These are phyloP conservation scores for Rhorus exstirpatorius DNA, from an alignment of 2,888 invertebrate species.

Conservation along the genomic window DNA sequence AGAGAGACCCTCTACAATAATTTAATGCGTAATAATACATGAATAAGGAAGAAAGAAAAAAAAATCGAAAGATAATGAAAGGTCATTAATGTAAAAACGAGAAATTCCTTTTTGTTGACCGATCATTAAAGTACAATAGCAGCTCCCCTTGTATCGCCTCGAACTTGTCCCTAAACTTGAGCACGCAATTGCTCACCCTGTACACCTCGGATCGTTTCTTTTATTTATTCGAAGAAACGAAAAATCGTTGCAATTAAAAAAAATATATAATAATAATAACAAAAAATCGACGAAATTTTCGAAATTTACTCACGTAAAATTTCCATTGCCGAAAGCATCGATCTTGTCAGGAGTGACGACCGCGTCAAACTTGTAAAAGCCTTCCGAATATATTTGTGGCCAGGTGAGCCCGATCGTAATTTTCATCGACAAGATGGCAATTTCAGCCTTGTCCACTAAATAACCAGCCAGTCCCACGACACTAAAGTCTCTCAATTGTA, in stretches of 20 bases:
- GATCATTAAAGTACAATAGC: conserved; percentile 22
- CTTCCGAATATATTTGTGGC: conserved; percentile 49
- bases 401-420: conserved; percentile 66
- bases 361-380: conserved; percentile 63
- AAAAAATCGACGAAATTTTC: not conserved
- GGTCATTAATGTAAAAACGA: not conserved
- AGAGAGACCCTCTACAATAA: not conserved
- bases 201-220: not conserved
- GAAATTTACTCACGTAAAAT: conserved; percentile 68
- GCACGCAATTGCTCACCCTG: not conserved
- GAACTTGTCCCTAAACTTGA: conserved; percentile 5
- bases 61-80: not conserved
- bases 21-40: not conserved
- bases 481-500: conserved; percentile 50
- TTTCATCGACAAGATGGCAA: conserved; percentile 25
- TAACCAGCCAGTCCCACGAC: conserved; percentile 69
- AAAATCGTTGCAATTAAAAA: no score
- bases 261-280: not conserved
- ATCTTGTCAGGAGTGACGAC: not conserved
- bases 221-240: not conserved
- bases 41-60: not conserved
- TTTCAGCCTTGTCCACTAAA: conserved; percentile 55
- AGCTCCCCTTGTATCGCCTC: not conserved
- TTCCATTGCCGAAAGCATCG: conserved; percentile 69
- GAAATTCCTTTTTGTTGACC: not conserved